A percentile compares a stretch with the other conserved stretches of the same genome.
phyloP scores from a whole-genome alignment of 1,140 invertebrate species.

The Stegodyphus dumicola region DNA sequence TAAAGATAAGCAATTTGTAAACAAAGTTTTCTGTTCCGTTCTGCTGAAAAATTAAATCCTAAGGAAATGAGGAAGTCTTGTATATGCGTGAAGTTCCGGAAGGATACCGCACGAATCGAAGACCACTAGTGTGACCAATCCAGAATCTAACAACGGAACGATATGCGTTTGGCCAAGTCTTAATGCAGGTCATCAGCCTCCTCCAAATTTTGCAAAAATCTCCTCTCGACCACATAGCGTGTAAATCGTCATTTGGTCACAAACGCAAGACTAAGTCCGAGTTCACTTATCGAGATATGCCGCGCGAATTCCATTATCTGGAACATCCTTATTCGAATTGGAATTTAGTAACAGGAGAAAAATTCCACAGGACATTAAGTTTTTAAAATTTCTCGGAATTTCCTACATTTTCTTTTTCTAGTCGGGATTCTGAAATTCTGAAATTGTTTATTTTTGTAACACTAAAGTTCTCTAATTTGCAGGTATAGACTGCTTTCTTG shows the following conservation, averaged over 20 bases:
- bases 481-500: too few species aligned
- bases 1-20: neutral
- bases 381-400: too few species aligned
- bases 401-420: too few species aligned
- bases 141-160: constrained; percentile 49
- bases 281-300: neutral
- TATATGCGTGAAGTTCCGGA: constrained; percentile 58
- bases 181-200: constrained; percentile 57
- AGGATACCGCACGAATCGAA: constrained; percentile 52
- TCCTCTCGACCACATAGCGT: constrained; percentile 20
- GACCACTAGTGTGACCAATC: constrained; percentile 57
- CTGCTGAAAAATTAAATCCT: neutral
- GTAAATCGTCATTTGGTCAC: constrained; percentile 33
- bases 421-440: too few species aligned
- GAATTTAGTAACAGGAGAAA: too few species aligned
- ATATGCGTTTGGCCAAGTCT: constrained; percentile 18
- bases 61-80: constrained; percentile 37
- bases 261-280: constrained; percentile 38
- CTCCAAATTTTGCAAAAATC: constrained; percentile 17
- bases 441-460: too few species aligned
- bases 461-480: too few species aligned
- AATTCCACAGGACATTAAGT: too few species aligned
- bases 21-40: neutral
- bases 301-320: neutral
- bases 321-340: neutral